Conservation (phyloP, 92 coral and sea anemone genomes). For the Metridium senile region DNA sequence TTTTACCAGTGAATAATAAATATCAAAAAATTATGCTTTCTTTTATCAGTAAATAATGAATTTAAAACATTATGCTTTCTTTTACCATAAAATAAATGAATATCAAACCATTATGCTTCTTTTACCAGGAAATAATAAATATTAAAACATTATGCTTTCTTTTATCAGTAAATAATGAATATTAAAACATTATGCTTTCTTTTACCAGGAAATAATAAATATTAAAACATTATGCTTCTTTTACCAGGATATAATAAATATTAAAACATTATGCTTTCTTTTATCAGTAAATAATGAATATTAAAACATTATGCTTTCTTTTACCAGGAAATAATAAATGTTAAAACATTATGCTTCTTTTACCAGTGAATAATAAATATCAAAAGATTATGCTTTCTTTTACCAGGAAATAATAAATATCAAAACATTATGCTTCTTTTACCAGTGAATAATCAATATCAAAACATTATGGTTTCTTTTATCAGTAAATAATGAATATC, state of each 20-base stretch:
- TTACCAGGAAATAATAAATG: constrained; percentile 84
- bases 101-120: no score
- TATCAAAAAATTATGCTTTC: not conserved
- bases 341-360: not conserved
- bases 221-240: no score
- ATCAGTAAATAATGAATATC: no score
- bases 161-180: not conserved
- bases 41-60: not conserved
- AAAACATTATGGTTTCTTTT: not conserved
- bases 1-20: not conserved
- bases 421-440: not conserved
- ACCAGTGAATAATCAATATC: no score
- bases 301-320: not conserved
- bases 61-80: not conserved
- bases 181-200: not conserved
- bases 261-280: not conserved
- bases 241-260: not conserved
- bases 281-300: not conserved
- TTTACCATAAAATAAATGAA: constrained; percentile 76
- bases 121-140: not conserved
- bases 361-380: not conserved
- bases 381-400: not conserved
- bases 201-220: constrained; percentile 80
- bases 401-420: not conserved
- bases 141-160: not conserved